Conservation (phyloP, 1,140 invertebrate species). For the Orius insidiosus region DNA sequence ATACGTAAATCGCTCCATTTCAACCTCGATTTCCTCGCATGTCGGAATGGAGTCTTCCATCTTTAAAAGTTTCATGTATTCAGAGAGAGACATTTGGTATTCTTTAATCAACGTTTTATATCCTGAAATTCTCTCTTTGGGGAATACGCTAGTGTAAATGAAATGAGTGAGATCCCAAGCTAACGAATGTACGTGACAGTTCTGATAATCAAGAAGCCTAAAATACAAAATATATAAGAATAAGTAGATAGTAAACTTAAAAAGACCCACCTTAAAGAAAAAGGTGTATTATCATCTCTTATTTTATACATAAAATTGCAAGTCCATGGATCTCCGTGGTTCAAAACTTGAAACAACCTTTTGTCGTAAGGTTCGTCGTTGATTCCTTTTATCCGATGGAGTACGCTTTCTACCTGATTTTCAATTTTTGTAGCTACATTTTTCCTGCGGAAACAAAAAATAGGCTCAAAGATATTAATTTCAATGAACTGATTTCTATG, state of each 20-base stretch:
- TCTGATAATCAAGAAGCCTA: conserved; percentile 9
- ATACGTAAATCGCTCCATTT: conserved; percentile 7
- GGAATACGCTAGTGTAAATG: conserved; percentile 6
- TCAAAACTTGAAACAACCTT: neutral
- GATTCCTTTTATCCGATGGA: too few relatives aligned
- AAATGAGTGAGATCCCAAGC: conserved; percentile 8
- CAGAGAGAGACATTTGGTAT: conserved; percentile 4
- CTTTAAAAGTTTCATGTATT: neutral
- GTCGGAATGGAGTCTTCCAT: neutral
- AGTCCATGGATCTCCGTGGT: conserved; percentile 11
- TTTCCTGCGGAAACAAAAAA: too few relatives aligned
- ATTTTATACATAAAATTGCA: conserved; percentile 11
- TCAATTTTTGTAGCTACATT: too few relatives aligned
- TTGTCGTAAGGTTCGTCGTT: too few relatives aligned
- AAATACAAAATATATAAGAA: neutral
- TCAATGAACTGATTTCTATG: too few relatives aligned
- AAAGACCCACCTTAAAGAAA: conserved; percentile 8
- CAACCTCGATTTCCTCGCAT: conserved; percentile 2
- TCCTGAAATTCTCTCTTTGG: neutral
- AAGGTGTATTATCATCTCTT: neutral
- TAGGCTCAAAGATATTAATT: too few relatives aligned
- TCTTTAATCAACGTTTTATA: neutral
- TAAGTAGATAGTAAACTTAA: too few relatives aligned
- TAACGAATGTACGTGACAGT: conserved; percentile 4
- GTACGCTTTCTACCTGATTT: too few relatives aligned